Conservation (phyloP, 2,888 invertebrate genomes). For the Himalopsyche kuldschensis region DNA sequence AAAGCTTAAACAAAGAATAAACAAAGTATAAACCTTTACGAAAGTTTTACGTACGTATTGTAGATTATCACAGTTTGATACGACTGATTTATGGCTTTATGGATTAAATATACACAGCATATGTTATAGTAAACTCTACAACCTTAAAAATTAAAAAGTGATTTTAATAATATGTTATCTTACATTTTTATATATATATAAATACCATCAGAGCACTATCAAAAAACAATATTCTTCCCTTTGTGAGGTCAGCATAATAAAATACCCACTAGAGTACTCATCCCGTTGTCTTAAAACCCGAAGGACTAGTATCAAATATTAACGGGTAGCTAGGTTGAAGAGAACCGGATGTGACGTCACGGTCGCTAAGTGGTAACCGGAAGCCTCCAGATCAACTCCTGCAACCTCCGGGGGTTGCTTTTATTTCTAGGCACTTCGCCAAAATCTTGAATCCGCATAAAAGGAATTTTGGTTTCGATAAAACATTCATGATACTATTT, state of each 20-base stretch:
- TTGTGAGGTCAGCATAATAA: neutral
- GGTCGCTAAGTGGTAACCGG: slow-evolving; percentile 16
- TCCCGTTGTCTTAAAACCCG: neutral
- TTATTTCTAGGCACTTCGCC: neutral
- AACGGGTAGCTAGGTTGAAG: neutral
- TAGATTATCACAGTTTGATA: too few relatives aligned
- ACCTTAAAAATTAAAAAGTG: too few relatives aligned
- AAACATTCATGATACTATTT: neutral
- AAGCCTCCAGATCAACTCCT: neutral
- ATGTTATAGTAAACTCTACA: too few relatives aligned
- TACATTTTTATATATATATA: too few relatives aligned
- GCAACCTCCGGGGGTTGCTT: neutral
- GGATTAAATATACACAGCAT: too few relatives aligned
- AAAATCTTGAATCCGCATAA: neutral
- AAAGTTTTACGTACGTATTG: too few relatives aligned
- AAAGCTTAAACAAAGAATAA: too few relatives aligned
- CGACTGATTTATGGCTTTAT: too few relatives aligned
- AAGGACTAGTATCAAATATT: slow-evolving; percentile 10
- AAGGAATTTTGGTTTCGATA: neutral
- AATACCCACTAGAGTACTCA: neutral
- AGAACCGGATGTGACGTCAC: slow-evolving; percentile 5
- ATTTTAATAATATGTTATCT: too few relatives aligned
- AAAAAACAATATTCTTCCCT: neutral
- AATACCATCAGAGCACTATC: neutral
- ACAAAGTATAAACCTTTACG: too few relatives aligned